phyloP scores from a whole-genome alignment of 2,113 vertebrate genomes.

The Xenus cinereus region DNA sequence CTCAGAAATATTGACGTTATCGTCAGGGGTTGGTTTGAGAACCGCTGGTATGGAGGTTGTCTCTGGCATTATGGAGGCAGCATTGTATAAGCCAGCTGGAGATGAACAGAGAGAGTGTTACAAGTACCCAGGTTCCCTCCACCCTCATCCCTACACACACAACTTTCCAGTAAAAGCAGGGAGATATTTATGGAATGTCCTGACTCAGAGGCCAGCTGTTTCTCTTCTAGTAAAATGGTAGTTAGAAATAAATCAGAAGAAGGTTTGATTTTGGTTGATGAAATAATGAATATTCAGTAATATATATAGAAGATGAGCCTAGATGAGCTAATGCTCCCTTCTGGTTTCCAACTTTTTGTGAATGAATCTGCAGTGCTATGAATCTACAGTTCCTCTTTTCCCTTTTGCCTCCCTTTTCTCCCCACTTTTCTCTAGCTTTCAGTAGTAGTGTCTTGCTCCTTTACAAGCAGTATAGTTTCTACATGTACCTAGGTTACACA shows the following conservation, averaged over 20 bases:
- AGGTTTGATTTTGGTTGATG: conserved; percentile 66
- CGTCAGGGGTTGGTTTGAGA: neutral
- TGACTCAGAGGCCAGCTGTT: conserved; percentile 70
- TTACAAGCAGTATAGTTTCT: neutral
- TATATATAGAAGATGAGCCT: conserved; percentile 61
- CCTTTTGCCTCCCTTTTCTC: neutral
- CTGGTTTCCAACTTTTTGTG: conserved; percentile 50
- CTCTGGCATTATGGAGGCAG: neutral
- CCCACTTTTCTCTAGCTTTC: neutral
- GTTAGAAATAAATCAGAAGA: conserved; percentile 70
- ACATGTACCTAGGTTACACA: neutral
- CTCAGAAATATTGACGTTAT: accelerated
- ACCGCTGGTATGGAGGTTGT: neutral
- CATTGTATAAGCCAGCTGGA: conserved; percentile 51
- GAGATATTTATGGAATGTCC: conserved; percentile 70
- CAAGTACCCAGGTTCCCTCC: conserved; percentile 26
- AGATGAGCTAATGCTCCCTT: conserved; percentile 60
- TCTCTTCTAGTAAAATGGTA: conserved; percentile 70
- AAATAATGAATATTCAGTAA: conserved; percentile 68
- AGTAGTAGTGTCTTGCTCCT: conserved; percentile 6
- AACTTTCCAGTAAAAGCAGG: conserved; percentile 58
- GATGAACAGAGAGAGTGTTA: conserved; percentile 19
- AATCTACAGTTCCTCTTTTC: conserved; percentile 16
- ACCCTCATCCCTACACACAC: conserved; percentile 31
- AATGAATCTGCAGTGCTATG: conserved; percentile 36